These are phyloP conservation scores for Festucalex cinctus DNA, from an alignment of 2,113 vertebrate species.

Conservation along the genomic window DNA sequence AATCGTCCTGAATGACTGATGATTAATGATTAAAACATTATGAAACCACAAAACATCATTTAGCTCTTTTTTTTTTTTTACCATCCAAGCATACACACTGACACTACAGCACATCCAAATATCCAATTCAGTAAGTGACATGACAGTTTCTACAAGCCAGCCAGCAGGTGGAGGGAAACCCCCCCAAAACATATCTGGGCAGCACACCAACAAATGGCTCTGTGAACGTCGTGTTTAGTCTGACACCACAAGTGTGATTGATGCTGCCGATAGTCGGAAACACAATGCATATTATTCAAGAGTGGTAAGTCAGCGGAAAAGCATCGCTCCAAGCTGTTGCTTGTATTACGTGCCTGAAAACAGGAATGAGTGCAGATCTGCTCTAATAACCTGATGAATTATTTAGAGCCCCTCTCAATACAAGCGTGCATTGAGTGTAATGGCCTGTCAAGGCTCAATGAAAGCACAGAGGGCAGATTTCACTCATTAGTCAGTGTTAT, in stretches of 20 bases:
- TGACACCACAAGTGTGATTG: constrained; percentile 23
- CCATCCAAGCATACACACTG: neutral
- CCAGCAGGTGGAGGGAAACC: neutral
- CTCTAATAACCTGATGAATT: constrained; percentile 66
- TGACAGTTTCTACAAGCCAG: neutral
- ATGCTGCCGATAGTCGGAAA: constrained; percentile 1
- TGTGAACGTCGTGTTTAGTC: constrained; percentile 14
- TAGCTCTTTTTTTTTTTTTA: no score
- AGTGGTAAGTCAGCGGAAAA: constrained; percentile 17
- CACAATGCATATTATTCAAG: constrained; percentile 23
- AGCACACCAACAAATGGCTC: constrained; percentile 3
- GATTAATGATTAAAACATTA: no score
- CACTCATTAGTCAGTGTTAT: constrained; percentile 48
- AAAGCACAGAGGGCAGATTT: constrained; percentile 49
- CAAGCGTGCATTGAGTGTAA: constrained; percentile 58
- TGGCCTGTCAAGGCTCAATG: constrained; percentile 60
- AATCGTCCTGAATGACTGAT: no score
- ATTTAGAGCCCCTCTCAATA: constrained; percentile 60
- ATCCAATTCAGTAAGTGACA: neutral
- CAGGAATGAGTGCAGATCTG: constrained; percentile 59
- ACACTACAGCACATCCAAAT: neutral
- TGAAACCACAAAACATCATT: no score
- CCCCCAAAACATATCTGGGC: neutral
- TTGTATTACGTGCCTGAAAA: constrained; percentile 19
- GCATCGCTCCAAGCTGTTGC: constrained; percentile 20